A percentile compares a stretch with the other conserved stretches of the same genome.
These are phyloP conservation scores for Mythimna loreyi DNA, from an alignment of 2,888 invertebrate species.

Conservation along the genomic window DNA sequence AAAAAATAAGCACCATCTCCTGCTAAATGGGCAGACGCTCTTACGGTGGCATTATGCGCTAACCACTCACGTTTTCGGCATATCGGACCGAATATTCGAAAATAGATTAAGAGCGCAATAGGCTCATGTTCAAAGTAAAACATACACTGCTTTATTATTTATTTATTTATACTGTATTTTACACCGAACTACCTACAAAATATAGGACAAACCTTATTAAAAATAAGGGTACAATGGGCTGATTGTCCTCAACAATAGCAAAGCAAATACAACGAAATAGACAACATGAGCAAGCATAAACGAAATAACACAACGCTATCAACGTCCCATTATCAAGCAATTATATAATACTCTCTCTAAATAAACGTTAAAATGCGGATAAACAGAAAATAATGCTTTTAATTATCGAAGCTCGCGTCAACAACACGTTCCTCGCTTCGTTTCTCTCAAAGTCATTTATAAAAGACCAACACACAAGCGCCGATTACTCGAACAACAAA, in stretches of 20 bases:
- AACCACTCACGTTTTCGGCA: no score
- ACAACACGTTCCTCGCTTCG: constrained; percentile 43
- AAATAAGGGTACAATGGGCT: no score
- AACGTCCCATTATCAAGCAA: constrained; percentile 15
- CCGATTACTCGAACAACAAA: constrained; percentile 66
- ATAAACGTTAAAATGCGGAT: constrained; percentile 44
- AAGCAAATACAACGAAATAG: background rate
- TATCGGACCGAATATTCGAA: no score
- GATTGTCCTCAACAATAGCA: background rate
- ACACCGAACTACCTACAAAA: no score
- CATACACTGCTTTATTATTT: no score
- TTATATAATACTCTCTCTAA: constrained; percentile 45
- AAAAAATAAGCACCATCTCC: no score
- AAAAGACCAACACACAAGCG: constrained; percentile 66
- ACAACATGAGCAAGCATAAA: background rate
- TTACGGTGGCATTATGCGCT: no score
- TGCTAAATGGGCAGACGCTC: no score
- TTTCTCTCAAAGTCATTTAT: constrained; percentile 62
- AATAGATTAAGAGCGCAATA: background rate
- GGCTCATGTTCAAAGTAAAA: background rate
- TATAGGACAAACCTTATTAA: no score
- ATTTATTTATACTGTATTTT: no score
- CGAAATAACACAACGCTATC: constrained; percentile 26
- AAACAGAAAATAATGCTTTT: constrained; percentile 65
- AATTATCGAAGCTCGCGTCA: constrained; percentile 60